Conservation (phyloP, 2,797 vertebrate genomes). For the Pseudomugil gertrudae region DNA sequence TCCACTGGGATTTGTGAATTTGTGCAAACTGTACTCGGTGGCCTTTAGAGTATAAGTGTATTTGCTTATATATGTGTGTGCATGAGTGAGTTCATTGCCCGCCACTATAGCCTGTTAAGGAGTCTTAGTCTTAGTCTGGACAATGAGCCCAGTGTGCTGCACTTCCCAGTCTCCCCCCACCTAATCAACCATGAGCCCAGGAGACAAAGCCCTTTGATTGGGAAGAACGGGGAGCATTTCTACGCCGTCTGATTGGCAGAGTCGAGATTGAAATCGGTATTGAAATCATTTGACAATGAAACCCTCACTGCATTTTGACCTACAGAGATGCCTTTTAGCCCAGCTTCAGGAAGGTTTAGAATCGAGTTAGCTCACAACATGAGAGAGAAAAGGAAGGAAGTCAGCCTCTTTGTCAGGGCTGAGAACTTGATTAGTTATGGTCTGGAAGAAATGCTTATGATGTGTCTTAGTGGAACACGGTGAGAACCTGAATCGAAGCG, state of each 20-base stretch:
- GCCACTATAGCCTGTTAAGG: slow-evolving; percentile 73
- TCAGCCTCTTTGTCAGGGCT: slow-evolving; percentile 51
- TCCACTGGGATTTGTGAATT: slow-evolving; percentile 50
- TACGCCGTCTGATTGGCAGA: slow-evolving; percentile 68
- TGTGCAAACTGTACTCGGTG: slow-evolving; percentile 41
- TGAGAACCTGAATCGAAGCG: slow-evolving; percentile 17
- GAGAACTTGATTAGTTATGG: slow-evolving; percentile 62
- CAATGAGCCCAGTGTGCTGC: slow-evolving; percentile 76
- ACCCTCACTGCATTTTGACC: slow-evolving; percentile 61
- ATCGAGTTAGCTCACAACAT: slow-evolving; percentile 19
- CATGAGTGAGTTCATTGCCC: slow-evolving; percentile 54
- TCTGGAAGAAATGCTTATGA: slow-evolving; percentile 70
- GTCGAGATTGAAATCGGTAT: slow-evolving; percentile 65
- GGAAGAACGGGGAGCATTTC: slow-evolving; percentile 53
- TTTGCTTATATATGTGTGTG: slow-evolving; percentile 15
- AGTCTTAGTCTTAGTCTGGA: slow-evolving; percentile 58
- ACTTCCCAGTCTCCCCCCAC: slow-evolving; percentile 69
- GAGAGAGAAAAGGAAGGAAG: slow-evolving; percentile 44
- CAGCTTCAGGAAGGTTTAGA: slow-evolving; percentile 31
- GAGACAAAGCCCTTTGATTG: slow-evolving; percentile 75
- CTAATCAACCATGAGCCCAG: slow-evolving; percentile 76
- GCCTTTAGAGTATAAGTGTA: slow-evolving; percentile 29
- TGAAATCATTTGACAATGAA: slow-evolving; percentile 66
- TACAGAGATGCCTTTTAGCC: slow-evolving; percentile 68
- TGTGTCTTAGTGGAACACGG: slow-evolving; percentile 29